Percentiles rank a stretch among this genome's conserved stretches.
phyloP scores from a whole-genome alignment of 2,113 vertebrate species.

The Helogale parvula region DNA sequence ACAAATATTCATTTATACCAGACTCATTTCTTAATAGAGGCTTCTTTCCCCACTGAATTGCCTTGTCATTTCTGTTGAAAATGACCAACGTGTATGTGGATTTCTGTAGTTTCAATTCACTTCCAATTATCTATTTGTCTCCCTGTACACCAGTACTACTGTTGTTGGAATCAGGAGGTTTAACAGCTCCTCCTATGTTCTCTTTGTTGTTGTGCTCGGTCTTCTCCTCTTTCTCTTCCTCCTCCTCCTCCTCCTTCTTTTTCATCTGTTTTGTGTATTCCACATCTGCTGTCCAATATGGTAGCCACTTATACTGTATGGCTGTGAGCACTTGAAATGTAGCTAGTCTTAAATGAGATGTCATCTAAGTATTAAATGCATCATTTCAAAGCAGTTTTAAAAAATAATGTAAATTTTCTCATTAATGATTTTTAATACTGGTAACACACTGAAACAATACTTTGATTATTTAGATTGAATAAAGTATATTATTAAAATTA shows the following conservation, averaged over 20 bases:
- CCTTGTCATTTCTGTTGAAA: neutral
- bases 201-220: neutral
- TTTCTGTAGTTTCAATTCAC: neutral
- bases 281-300: neutral
- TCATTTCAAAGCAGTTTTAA: neutral
- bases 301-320: neutral
- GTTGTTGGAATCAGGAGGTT: neutral
- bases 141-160: neutral
- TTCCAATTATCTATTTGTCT: neutral
- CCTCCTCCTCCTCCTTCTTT: neutral
- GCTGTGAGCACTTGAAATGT: neutral
- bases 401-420: neutral
- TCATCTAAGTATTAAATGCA: neutral
- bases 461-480: neutral
- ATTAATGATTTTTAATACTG: neutral
- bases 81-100: too few species aligned
- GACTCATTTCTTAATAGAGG: neutral
- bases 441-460: neutral
- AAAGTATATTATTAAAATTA: neutral
- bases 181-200: neutral
- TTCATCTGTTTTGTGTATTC: neutral
- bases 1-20: neutral
- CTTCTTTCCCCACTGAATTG: neutral
- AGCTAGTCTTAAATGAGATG: neutral
- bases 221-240: neutral